Base-by-base conservation (phyloP, 2,797 vertebrate genomes). In the Margarornis squamiger region DNA sequence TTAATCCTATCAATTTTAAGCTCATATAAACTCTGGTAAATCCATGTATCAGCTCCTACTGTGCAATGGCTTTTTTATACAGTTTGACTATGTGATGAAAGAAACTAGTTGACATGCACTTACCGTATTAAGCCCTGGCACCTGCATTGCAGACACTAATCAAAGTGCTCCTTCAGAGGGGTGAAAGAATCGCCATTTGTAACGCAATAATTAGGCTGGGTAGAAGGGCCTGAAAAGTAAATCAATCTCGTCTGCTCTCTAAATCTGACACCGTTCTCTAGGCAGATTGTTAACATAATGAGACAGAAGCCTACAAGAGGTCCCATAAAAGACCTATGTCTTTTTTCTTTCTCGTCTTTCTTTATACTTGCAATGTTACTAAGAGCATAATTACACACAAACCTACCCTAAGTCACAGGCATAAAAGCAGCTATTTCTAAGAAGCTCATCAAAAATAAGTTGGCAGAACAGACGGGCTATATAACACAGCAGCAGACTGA, bases 141-240 rank as follows among this genome's bases (percentile, higher is more conserved):
- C 97, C 98, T 98, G 97, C 94, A 98, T 73, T 96, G 92, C 96
- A 97, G 96, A 91, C 92, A 93, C 97, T 97, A 97, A 98, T 98
- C 97, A 98, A 97, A 98, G 95, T 95, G 94, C 96, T 97, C 93
- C 97, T 97, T 97, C 94, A 96, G 81, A 95, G 78, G 96, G 97
- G 96, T 98, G 98, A 98, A 98, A 98, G 98, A 98, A 98, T 98
- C 95, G 92, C 97, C 98, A 98, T 99, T 99, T 99, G 98, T 98
- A 98, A 98, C 88, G 90, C 97, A 97, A 97, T 98, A 98, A 98
- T 99, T 99, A 99, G 98, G 95, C 98, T 98, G 98, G 97, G 97
- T 98, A 98, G 98, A 98, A 98, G 98, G 98, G 98, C 96, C 96
- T 98, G 97, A 97, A 98, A 98, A 98, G 98, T 98, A 99, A 99